Conservation (phyloP, 2,888 invertebrate species). For the Anoncus sp. region DNA sequence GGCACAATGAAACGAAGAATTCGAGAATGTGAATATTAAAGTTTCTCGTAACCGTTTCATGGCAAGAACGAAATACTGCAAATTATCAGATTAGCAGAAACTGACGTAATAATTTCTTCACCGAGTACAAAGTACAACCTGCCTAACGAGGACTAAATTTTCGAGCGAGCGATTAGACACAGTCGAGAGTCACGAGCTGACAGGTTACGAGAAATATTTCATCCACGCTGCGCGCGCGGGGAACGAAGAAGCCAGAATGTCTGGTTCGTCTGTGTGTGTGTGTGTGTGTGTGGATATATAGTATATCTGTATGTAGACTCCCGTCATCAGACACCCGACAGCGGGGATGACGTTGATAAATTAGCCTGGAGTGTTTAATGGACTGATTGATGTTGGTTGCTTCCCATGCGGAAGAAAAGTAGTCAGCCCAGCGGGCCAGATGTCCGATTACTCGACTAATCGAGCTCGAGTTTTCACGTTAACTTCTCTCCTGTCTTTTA, state of each 20-base stretch:
- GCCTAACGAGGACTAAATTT: conserved; percentile 46
- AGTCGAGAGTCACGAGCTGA: conserved; percentile 54
- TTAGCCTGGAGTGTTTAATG: conserved; percentile 84
- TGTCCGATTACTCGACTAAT: conserved; percentile 51
- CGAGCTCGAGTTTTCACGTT: conserved; percentile 55
- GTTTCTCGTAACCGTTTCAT: background rate
- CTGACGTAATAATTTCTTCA: conserved; percentile 34
- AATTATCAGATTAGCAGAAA: background rate
- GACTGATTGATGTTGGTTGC: conserved; percentile 83
- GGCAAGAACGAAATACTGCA: background rate
- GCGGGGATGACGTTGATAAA: conserved; percentile 83
- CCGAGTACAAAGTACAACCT: conserved; percentile 12
- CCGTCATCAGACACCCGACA: conserved; percentile 30
- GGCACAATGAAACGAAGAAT: background rate
- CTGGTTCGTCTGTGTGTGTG: background rate
- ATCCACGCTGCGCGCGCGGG: conserved; percentile 40
- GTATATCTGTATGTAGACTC: background rate
- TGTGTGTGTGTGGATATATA: conserved; percentile 1
- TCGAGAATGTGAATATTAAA: background rate
- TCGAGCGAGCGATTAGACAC: conserved; percentile 53
- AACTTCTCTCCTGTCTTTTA: conserved; percentile 8
- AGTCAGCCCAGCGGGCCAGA: conserved; percentile 38
- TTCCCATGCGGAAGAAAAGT: conserved; percentile 42
- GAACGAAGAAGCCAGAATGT: conserved; percentile 23
- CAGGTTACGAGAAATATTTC: conserved; percentile 54